Evolutionary conservation across 2,113 vertebrate species (phyloP).

Genomic region (Salvelinus fontinalis): DNA sequence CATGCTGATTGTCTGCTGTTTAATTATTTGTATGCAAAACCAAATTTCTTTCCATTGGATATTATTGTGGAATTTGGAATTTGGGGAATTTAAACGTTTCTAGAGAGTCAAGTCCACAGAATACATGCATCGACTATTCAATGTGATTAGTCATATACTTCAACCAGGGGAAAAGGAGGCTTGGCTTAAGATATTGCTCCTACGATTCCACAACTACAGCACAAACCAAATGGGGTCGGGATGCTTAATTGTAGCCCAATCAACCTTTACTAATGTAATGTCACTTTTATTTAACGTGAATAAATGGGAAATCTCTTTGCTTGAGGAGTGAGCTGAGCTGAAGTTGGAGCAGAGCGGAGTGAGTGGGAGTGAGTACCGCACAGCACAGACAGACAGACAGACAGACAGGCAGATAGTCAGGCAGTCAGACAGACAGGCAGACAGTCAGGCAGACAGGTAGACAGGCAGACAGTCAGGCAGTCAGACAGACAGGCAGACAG

Average conservation of each 20-base stretch:
- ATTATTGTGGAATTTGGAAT: no score
- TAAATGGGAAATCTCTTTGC: constrained; percentile 70
- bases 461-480: no score
- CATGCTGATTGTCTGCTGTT: no score
- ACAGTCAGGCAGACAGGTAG: no score
- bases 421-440: no score
- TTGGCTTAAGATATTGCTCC: constrained; percentile 49
- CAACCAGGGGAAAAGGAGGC: constrained; percentile 41
- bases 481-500: no score
- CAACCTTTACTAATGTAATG: constrained; percentile 62
- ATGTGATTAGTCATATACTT: constrained; percentile 59
- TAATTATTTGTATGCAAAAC: no score
- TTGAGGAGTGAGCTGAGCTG: constrained; percentile 56
- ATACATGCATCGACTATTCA: constrained; percentile 20
- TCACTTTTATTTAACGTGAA: constrained; percentile 68
- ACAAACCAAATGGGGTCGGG: constrained; percentile 46
- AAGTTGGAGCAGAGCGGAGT: no score
- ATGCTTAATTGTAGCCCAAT: constrained; percentile 72
- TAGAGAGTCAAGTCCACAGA: neutral
- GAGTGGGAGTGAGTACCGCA: no score
- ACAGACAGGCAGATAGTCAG: accelerated
- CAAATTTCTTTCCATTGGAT: no score
- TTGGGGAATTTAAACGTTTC: no score
- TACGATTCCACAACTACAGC: constrained; percentile 40
- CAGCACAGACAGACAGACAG: neutral